Conservation (phyloP, 2,797 vertebrate species). For the Cephalopachus bancanus region DNA sequence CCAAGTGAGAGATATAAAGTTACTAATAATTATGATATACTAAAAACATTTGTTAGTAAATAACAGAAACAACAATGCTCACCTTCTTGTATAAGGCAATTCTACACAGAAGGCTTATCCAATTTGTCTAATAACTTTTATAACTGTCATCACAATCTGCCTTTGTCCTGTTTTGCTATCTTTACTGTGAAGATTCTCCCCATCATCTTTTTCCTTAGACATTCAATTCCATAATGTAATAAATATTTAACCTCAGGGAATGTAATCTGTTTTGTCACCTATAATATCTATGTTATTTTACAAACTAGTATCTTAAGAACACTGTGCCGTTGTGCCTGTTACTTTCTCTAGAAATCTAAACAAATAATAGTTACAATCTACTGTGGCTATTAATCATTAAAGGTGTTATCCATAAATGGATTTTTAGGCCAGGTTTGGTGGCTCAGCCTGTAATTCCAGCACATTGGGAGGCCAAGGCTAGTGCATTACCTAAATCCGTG, state of each 20-base stretch:
- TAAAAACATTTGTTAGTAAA: not conserved
- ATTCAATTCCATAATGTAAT: not conserved
- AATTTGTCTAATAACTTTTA: not conserved
- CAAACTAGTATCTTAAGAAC: not conserved
- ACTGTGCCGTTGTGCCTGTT: not conserved
- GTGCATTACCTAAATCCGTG: too few species aligned
- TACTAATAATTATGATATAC: not conserved
- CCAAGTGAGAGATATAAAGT: not conserved
- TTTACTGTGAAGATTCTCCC: not conserved
- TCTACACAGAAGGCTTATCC: not conserved
- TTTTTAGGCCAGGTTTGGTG: too few species aligned
- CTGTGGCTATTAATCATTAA: not conserved
- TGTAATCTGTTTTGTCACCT: not conserved
- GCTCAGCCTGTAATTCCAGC: too few species aligned
- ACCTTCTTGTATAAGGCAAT: not conserved
- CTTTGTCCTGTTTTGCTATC: not conserved
- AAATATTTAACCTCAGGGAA: not conserved
- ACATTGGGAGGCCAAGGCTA: too few species aligned
- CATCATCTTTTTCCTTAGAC: not conserved
- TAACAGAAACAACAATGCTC: not conserved
- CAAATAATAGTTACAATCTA: not conserved
- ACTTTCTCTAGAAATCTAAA: not conserved
- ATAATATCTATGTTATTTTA: not conserved
- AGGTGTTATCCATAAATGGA: not conserved
- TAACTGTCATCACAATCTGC: not conserved